Evolutionary conservation across 1,140 invertebrate species (phyloP).

Genomic region (Gryllus bimaculatus): DNA sequence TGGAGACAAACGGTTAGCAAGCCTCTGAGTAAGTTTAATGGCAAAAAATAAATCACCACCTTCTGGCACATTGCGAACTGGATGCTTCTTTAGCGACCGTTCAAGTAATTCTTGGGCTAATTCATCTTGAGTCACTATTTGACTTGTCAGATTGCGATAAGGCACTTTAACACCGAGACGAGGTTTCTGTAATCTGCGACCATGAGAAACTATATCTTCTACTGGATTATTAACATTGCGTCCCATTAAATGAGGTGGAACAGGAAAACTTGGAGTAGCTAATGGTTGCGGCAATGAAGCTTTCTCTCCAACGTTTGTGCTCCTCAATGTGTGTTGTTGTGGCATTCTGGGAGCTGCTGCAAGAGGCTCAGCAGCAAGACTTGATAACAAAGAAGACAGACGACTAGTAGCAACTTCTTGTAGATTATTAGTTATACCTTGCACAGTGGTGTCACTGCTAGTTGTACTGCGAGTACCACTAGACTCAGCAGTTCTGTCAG

Average conservation of each 20-base stretch:
- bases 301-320: constrained; percentile 7
- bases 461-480: background rate
- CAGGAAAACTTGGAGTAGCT: constrained; percentile 12
- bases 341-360: constrained; percentile 13
- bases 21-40: constrained; percentile 38
- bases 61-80: constrained; percentile 29
- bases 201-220: constrained; percentile 25
- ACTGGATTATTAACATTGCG: constrained; percentile 26
- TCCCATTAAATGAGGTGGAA: constrained; percentile 27
- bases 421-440: background rate
- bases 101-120: constrained; percentile 39
- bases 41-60: constrained; percentile 39
- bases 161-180: constrained; percentile 37
- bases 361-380: background rate
- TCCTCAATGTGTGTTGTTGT: background rate
- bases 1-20: constrained; percentile 35
- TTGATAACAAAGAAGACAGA: background rate
- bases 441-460: background rate
- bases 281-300: background rate
- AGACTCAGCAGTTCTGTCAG: constrained; percentile 1
- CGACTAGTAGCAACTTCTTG: background rate
- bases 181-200: constrained; percentile 29
- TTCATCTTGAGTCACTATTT: constrained; percentile 38
- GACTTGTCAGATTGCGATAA: constrained; percentile 37
- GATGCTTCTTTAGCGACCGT: constrained; percentile 30